Evolutionary conservation across 2,113 vertebrate species (phyloP).

Genomic region (Rynchops niger): DNA sequence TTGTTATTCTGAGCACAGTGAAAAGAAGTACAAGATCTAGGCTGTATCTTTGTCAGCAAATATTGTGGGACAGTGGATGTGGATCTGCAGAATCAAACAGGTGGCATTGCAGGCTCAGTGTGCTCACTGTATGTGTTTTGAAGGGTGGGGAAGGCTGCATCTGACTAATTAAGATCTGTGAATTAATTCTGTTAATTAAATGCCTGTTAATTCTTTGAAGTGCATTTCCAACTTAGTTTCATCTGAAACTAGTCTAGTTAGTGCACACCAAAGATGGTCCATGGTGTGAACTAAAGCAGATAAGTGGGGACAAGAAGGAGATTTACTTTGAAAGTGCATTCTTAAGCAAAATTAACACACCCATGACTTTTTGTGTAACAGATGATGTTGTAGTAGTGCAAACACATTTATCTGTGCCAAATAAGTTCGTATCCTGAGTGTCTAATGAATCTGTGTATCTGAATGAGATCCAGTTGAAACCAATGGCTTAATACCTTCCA

Average conservation of each 20-base stretch:
- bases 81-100: neutral
- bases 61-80: neutral
- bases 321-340: neutral
- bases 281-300: neutral
- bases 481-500: neutral
- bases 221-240: neutral
- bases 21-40: neutral
- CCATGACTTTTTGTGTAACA: neutral
- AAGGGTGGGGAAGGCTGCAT: neutral
- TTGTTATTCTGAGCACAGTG: neutral
- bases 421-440: too few species aligned
- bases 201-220: neutral
- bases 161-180: neutral
- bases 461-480: neutral
- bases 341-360: neutral
- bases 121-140: neutral
- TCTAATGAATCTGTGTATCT: neutral
- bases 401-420: neutral
- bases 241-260: neutral
- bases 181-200: neutral
- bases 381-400: neutral
- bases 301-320: neutral
- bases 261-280: neutral
- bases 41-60: neutral
- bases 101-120: neutral